Base-by-base conservation (phyloP, 2,797 vertebrate genomes). In the Microctenopoma stevenorrisi region DNA sequence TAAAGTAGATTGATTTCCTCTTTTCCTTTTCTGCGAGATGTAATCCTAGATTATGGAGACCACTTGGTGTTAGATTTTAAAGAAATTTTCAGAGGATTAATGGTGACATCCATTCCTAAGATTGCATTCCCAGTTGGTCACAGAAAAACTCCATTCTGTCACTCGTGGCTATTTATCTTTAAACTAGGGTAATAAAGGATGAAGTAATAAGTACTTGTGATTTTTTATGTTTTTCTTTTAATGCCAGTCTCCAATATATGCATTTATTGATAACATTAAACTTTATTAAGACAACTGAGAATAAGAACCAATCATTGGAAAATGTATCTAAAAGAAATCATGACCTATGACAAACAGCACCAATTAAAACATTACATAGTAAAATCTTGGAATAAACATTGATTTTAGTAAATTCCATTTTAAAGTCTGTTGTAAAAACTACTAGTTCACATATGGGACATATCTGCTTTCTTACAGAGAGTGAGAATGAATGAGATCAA, bases 21-120 rank as follows among this genome's bases (percentile, higher is more conserved):
- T 90, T 93, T 85, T 88, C 71, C 85, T 85, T 89, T 84, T 84
- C 86, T 85, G 78, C 74, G 76, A 65, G 61, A 85, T 90, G 90
- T 93, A 95, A 94, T 94, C 92, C 89, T 80, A 92, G 92, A 94
- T 94, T 94, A 92, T 90, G 87, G 86, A 86, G 84, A 91, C 76
- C 70, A 85, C 77, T 87, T 59, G 67, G 87, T 83, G 82, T 86
- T 88, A 82, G 79, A 91, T 91, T 93, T 91, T 86, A 76, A 86
- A 85, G 81, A 90, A 89, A 92, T 94, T 74, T 88, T 81, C 78
- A 79, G 57, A 81, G 78, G 81, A 88, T 92, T 91, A 79, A 82
- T 81, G 82, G 68, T 53, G 62, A 61, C 76, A 81, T 79, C 67
- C 77, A 74, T 80, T 87, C 70, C 71, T 79, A 75, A 72, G 78